Evolutionary conservation across 2,113 vertebrate genomes (phyloP), one percentile per base, ranked within the genome.

Genomic region (Hydrolagus affinis): DNA sequence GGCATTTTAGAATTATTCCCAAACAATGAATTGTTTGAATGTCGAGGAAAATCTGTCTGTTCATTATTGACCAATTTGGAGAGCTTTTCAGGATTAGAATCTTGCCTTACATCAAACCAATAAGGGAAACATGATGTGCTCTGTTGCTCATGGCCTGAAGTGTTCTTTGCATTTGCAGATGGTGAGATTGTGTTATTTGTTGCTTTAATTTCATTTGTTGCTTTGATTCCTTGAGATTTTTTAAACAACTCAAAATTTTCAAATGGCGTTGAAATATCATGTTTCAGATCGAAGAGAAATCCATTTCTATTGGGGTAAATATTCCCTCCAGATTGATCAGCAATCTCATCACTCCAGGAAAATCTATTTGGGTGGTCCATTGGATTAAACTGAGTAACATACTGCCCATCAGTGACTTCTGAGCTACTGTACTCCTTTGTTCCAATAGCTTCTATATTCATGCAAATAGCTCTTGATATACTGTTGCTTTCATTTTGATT

Each of bases 1-100:
- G 90, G 87, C 78, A 87, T 17, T 4, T 62, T 66, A 64, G 77
- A 25, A 83, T 17, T 28, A 66, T 83, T 32, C 30, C 15, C 19
- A 68, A 66, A 83, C 9, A 66, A 62, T 64, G 66, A 23, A 11
- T 17, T 32, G 19, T 21, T 21, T 14, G 78, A 83, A 68, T 83
- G 66, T 32, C 32, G 78, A 83, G 62, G 25, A 66, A 19, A 68
- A 59, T 64, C 30, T 83, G 62, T 17, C 66, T 32, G 25, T 17
- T 12, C 62, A 32, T 17, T 32, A 62, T 64, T 83, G 2, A 21
- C 30, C 66, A 68, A 83, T 21, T 83, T 66, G 8, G 78, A 28
- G 9, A 66, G 78, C 4, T 68, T 83, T 66, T 83, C 78, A 66
- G 14, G 8, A 68, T 60, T 66, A 10, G 8, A 19, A 32, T 32